Conservation (phyloP, 2,113 vertebrate genomes). For the Nicator chloris region DNA sequence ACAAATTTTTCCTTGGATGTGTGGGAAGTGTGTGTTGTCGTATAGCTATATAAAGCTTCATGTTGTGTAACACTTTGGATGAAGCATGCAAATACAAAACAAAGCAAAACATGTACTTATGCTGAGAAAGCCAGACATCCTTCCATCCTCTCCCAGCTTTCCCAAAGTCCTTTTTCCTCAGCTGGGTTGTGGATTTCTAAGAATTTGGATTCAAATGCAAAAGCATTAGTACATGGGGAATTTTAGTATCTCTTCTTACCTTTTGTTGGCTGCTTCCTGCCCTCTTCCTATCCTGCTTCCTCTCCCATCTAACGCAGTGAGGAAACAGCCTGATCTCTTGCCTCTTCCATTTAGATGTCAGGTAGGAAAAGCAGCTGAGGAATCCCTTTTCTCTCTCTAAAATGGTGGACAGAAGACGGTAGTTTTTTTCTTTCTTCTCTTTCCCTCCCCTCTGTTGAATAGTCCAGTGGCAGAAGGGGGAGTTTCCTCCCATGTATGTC, state of each 20-base stretch:
- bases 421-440: background rate
- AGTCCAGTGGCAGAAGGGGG: slow-evolving; percentile 22
- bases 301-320: background rate
- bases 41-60: background rate
- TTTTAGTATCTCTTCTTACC: slow-evolving; percentile 38
- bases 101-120: background rate
- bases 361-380: background rate
- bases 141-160: background rate
- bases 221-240: background rate
- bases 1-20: background rate
- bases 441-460: background rate
- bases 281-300: slow-evolving; percentile 9
- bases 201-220: background rate
- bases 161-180: background rate
- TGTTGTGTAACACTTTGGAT: slow-evolving; percentile 25
- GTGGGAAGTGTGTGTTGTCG: background rate
- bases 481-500: slow-evolving; percentile 2
- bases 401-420: background rate
- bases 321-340: background rate
- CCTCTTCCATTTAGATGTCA: background rate
- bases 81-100: background rate
- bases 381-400: slow-evolving; percentile 12
- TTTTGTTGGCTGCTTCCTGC: slow-evolving; percentile 19
- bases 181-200: background rate
- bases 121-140: background rate